Conservation (phyloP, 1,140 invertebrate genomes). For the Lerema accius region DNA sequence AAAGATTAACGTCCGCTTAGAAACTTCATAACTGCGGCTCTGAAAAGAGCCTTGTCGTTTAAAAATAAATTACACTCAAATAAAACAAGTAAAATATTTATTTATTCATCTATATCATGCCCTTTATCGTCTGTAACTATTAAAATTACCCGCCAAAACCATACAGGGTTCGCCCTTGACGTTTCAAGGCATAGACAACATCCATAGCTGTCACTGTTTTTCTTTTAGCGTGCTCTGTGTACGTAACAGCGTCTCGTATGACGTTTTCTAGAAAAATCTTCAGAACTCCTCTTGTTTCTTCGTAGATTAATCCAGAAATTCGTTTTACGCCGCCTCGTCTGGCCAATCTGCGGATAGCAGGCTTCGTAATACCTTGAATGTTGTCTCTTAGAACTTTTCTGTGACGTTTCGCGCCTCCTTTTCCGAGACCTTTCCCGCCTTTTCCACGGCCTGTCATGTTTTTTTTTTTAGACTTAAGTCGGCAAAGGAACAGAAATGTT, state of each 20-base stretch:
- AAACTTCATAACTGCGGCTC: constrained; percentile 49
- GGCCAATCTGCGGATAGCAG: constrained; percentile 58
- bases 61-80: constrained; percentile 23
- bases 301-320: constrained; percentile 73
- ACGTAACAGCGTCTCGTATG: constrained; percentile 92
- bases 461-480: too few relatives aligned
- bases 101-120: too few relatives aligned
- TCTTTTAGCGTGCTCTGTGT: constrained; percentile 80
- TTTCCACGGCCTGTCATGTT: constrained; percentile 65
- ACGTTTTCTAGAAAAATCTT: constrained; percentile 93
- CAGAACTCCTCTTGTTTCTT: constrained; percentile 75
- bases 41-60: constrained; percentile 61
- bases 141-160: constrained; percentile 85
- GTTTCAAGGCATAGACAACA: constrained; percentile 92
- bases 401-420: constrained; percentile 81
- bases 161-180: constrained; percentile 89
- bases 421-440: constrained; percentile 61
- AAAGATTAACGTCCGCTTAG: constrained; percentile 26
- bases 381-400: constrained; percentile 83
- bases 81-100: not conserved
- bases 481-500: too few relatives aligned
- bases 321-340: constrained; percentile 89
- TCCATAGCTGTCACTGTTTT: constrained; percentile 95
- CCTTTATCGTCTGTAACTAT: too few relatives aligned
- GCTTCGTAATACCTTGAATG: constrained; percentile 63